A percentile compares a stretch with the other conserved stretches of the same genome.
phyloP scores from a whole-genome alignment of 2,797 vertebrate species.

The Pogoniulus pusillus region DNA sequence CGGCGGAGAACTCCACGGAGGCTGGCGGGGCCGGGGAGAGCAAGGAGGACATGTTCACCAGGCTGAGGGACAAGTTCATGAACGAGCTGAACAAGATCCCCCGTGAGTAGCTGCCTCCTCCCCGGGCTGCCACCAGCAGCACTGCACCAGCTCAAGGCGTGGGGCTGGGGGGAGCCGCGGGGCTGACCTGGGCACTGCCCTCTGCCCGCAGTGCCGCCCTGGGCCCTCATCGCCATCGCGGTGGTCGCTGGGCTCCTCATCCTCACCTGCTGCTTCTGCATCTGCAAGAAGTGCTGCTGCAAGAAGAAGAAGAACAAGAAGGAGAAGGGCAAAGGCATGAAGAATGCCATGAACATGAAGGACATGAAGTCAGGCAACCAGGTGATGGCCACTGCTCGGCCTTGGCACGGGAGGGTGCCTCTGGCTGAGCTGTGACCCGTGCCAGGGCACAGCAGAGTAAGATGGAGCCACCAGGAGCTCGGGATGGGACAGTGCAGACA shows the following conservation, averaged over 20 bases:
- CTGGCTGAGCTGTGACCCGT: too few relatives aligned
- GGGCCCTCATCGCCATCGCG: conserved; percentile 94
- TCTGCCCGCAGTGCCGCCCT: conserved; percentile 85
- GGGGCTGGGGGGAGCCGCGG: too few relatives aligned
- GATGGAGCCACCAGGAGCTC: background rate
- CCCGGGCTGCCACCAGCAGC: background rate
- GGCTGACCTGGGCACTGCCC: background rate
- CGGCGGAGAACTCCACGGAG: conserved; percentile 86
- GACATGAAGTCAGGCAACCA: conserved; percentile 91
- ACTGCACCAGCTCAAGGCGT: too few relatives aligned
- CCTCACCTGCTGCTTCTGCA: conserved; percentile 97
- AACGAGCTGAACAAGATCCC: conserved; percentile 95
- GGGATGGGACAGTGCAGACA: background rate
- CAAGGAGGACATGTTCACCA: conserved; percentile 87
- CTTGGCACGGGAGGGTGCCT: too few relatives aligned
- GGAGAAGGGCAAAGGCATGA: conserved; percentile 88
- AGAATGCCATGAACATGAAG: conserved; percentile 85
- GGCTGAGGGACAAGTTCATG: conserved; percentile 92
- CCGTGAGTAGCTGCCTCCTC: conserved; percentile 80
- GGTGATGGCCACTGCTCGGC: conserved; percentile 57
- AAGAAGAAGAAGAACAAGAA: conserved; percentile 99
- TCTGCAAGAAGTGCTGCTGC: conserved; percentile 98
- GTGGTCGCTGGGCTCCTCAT: conserved; percentile 92
- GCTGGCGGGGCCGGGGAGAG: conserved; percentile 75
- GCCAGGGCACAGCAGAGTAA: background rate